Evolutionary conservation across 2,113 vertebrate species (phyloP).

Genomic region (Callospermophilus lateralis): DNA sequence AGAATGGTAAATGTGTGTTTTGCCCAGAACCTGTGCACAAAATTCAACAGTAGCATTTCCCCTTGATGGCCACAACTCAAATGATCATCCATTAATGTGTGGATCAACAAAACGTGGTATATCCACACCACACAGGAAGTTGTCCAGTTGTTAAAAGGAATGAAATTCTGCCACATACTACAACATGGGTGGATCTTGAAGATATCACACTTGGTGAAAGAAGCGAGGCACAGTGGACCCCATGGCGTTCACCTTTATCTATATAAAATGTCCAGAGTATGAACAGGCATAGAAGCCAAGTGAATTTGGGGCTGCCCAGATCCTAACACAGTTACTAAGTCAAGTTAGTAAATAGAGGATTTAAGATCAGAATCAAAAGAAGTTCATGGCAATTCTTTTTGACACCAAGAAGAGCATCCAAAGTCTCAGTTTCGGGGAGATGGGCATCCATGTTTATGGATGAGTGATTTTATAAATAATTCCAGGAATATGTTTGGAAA

Average conservation of each 20-base stretch:
- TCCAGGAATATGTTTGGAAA: neutral
- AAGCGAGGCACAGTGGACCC: neutral
- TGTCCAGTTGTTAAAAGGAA: neutral
- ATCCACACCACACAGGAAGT: neutral
- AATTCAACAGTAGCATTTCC: neutral
- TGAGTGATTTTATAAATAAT: neutral
- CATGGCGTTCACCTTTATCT: neutral
- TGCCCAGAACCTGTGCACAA: neutral
- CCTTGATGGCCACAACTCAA: neutral
- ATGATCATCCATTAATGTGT: neutral
- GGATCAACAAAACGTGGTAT: neutral
- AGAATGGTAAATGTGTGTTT: neutral
- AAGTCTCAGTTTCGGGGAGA: neutral
- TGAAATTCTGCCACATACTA: neutral
- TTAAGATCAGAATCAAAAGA: neutral
- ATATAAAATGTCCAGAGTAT: neutral
- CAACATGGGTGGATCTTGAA: neutral
- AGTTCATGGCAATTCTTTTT: neutral
- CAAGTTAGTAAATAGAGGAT: neutral
- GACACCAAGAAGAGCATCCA: neutral
- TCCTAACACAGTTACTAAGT: rapidly evolving
- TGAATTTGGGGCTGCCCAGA: neutral
- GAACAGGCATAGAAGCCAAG: neutral
- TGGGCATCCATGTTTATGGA: neutral
- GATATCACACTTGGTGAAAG: neutral